Conservation (phyloP, 1,140 invertebrate species). For the Leptopilina clavipes region DNA sequence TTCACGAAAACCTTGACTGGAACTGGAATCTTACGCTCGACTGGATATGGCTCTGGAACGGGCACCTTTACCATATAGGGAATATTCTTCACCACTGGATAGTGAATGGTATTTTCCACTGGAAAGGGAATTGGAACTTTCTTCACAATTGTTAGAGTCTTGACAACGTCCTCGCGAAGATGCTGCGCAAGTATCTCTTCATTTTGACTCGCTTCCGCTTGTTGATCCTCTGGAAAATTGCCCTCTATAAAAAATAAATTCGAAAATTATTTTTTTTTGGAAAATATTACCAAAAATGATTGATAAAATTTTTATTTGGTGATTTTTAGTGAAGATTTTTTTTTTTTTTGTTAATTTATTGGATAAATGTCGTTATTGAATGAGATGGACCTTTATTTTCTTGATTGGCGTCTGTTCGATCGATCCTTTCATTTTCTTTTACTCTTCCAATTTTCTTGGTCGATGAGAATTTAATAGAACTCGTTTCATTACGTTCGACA, state of each 20-base stretch:
- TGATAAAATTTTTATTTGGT: too few species aligned
- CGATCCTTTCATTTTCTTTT: conserved; percentile 49
- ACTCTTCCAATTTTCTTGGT: conserved; percentile 45
- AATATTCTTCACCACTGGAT: conserved; percentile 69
- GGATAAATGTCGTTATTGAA: too few species aligned
- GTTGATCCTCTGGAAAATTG: background rate
- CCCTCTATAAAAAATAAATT: background rate
- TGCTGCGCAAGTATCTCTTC: conserved; percentile 38
- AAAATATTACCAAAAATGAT: too few species aligned
- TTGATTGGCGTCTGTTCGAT: conserved; percentile 54
- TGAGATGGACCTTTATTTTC: conserved; percentile 47
- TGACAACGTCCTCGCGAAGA: conserved; percentile 73
- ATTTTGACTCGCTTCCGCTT: background rate
- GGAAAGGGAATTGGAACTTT: conserved; percentile 71
- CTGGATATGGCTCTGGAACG: conserved; percentile 77
- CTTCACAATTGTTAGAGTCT: conserved; percentile 72
- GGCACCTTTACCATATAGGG: conserved; percentile 76
- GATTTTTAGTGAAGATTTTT: conserved; percentile 45
- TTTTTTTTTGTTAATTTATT: too few species aligned
- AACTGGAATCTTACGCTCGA: conserved; percentile 68
- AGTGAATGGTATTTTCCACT: conserved; percentile 68
- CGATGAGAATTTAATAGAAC: background rate
- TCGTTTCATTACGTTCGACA: conserved; percentile 46
- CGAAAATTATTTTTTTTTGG: too few species aligned
- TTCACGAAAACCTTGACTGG: conserved; percentile 69